A percentile compares a stretch with the other conserved stretches of the same genome.
These are phyloP conservation scores for Tetrapedia diversipes DNA, from an alignment of 2,888 invertebrate genomes.

Conservation along the genomic window DNA sequence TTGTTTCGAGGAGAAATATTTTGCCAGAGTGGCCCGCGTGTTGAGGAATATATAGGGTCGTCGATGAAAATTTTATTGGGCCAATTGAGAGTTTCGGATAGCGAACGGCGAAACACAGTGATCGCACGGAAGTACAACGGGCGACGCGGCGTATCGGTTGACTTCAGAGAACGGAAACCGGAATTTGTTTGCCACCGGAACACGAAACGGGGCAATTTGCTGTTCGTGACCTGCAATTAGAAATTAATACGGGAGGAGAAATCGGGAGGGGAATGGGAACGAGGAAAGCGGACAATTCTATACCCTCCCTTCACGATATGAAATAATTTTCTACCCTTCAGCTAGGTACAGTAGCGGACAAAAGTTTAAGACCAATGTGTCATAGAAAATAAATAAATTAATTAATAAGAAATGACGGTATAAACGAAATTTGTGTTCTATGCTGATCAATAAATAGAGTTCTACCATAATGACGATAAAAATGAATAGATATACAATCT, in stretches of 20 bases:
- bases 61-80: conserved; percentile 11
- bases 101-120: not conserved
- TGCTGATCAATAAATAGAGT: no score
- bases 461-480: no score
- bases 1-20: not conserved
- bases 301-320: no score
- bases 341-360: no score
- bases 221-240: conserved; percentile 17
- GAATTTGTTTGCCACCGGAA: conserved; percentile 19
- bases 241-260: conserved; percentile 16
- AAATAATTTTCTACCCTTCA: no score
- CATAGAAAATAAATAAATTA: no score
- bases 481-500: no score
- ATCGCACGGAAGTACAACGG: conserved; percentile 12
- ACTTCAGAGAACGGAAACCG: conserved; percentile 24
- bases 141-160: not conserved
- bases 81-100: not conserved
- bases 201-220: conserved; percentile 21
- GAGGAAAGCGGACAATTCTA: not conserved
- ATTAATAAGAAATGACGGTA: no score
- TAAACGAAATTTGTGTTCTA: no score
- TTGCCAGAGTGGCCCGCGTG: not conserved
- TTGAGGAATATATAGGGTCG: not conserved
- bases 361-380: no score
- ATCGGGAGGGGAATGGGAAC: conserved; percentile 12